Evolutionary conservation across 2,888 invertebrate genomes (phyloP).

Genomic region (Macaria liturata): DNA sequence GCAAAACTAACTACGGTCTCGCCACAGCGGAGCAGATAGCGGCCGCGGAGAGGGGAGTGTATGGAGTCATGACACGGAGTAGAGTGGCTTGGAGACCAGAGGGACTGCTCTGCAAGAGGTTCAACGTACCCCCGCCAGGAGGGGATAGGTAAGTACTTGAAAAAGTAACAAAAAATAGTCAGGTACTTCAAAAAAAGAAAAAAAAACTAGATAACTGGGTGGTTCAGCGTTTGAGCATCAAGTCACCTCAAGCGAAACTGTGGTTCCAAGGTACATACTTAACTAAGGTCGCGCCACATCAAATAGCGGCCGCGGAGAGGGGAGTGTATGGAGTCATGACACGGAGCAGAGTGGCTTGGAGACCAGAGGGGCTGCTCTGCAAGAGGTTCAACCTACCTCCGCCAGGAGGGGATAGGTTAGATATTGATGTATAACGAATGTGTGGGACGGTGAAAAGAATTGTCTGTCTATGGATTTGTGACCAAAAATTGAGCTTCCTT

Average conservation of each 20-base stretch:
- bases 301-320: slow-evolving; percentile 87
- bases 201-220: too few relatives aligned
- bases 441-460: too few relatives aligned
- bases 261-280: slow-evolving; percentile 56
- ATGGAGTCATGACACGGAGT: slow-evolving; percentile 89
- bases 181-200: too few relatives aligned
- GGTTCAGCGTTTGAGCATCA: too few relatives aligned
- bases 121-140: slow-evolving; percentile 95
- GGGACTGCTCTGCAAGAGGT: slow-evolving; percentile 92
- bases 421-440: too few relatives aligned
- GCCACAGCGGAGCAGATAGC: slow-evolving; percentile 81
- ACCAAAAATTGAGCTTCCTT: too few relatives aligned
- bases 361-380: slow-evolving; percentile 92
- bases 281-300: slow-evolving; percentile 73
- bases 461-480: too few relatives aligned
- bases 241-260: slow-evolving; percentile 24
- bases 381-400: slow-evolving; percentile 97
- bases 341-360: slow-evolving; percentile 88
- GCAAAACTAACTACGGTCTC: slow-evolving; percentile 56
- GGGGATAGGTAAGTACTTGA: slow-evolving; percentile 49
- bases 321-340: slow-evolving; percentile 92
- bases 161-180: background rate
- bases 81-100: slow-evolving; percentile 92
- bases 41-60: slow-evolving; percentile 90
- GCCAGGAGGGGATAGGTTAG: slow-evolving; percentile 82